phyloP scores from a whole-genome alignment of 2,888 invertebrate species.

The Lasioglossum leucozonium region DNA sequence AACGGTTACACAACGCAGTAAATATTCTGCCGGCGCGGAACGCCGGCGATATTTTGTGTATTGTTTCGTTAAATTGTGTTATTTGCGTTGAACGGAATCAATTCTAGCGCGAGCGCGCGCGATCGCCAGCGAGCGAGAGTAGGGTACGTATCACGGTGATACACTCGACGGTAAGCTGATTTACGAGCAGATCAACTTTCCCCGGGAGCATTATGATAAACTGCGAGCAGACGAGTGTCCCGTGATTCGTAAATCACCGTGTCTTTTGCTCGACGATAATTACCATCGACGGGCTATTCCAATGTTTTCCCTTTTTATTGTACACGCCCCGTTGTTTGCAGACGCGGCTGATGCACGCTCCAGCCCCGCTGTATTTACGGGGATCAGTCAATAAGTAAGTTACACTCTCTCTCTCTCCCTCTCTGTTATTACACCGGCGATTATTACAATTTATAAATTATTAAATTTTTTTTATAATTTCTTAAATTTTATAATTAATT shows the following conservation, averaged over 20 bases:
- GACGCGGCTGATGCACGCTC: neutral
- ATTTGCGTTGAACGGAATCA: slow-evolving; percentile 18
- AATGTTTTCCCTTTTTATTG: neutral
- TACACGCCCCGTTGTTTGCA: neutral
- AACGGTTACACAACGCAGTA: slow-evolving; percentile 2
- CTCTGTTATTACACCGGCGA: neutral
- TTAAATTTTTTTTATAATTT: too few relatives aligned
- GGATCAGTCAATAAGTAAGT: neutral
- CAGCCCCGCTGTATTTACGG: neutral
- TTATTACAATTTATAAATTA: too few relatives aligned
- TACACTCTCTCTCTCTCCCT: too few relatives aligned
- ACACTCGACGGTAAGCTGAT: slow-evolving; percentile 24
- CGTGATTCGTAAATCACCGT: slow-evolving; percentile 4
- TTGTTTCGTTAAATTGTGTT: slow-evolving; percentile 29
- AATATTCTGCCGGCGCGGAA: slow-evolving; percentile 11
- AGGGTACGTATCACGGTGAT: slow-evolving; percentile 1
- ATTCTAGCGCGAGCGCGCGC: neutral
- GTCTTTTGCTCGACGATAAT: slow-evolving; percentile 7
- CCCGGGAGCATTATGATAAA: slow-evolving; percentile 2
- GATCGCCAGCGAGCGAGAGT: neutral
- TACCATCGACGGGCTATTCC: neutral
- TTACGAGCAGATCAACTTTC: slow-evolving; percentile 4
- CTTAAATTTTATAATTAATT: too few relatives aligned
- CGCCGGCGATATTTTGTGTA: slow-evolving; percentile 26
- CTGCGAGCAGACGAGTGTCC: neutral